These are phyloP conservation scores for Hyperoodon ampullatus DNA, from an alignment of 2,113 vertebrate genomes.

Conservation along the genomic window DNA sequence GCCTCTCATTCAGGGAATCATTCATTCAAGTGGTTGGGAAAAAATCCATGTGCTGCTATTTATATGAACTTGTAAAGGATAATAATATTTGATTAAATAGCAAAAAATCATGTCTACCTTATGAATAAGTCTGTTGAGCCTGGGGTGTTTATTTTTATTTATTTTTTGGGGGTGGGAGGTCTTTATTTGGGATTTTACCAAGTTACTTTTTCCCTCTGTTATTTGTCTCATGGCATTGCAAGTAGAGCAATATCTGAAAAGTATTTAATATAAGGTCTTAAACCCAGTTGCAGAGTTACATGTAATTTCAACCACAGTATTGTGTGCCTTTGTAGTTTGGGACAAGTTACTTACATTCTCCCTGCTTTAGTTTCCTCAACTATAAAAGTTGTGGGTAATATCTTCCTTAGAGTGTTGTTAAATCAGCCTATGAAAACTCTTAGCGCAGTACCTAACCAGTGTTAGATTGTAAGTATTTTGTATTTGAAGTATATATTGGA, in stretches of 20 bases:
- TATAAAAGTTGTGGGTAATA: not conserved
- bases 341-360: not conserved
- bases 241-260: not conserved
- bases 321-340: not conserved
- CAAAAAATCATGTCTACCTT: not conserved
- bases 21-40: not conserved
- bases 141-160: not conserved
- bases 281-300: not conserved
- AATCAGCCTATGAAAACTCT: not conserved
- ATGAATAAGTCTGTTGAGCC: not conserved
- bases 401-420: not conserved
- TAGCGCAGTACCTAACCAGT: not conserved
- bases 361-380: not conserved
- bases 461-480: not conserved
- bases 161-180: rapidly evolving
- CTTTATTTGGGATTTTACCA: not conserved
- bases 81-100: not conserved
- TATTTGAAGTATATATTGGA: not conserved
- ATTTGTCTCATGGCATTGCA: not conserved
- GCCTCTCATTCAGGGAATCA: not conserved
- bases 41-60: not conserved
- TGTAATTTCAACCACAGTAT: not conserved
- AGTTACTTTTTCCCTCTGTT: not conserved
- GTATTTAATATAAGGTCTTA: not conserved
- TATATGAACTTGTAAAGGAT: not conserved